Base-by-base conservation (phyloP, 2,888 invertebrate genomes). In the Drosophila sordidapex region DNA sequence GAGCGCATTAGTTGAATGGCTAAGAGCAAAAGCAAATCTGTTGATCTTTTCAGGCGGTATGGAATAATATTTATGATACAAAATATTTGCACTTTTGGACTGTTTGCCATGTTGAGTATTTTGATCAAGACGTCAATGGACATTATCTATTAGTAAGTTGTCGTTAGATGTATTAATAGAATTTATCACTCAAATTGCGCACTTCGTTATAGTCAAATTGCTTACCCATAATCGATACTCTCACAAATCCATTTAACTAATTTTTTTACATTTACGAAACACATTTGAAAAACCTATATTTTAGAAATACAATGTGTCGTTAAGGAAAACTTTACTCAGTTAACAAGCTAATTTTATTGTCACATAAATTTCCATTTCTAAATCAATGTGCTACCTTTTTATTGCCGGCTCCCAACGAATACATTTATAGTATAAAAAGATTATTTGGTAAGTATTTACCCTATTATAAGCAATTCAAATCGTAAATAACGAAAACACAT, bases 11-110 rank as follows among this genome's bases (percentile, higher is more conserved):
- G 31, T 51, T 25, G 56, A 21, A 52, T 15, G 18, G 11, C 31
- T 54, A 36, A 62, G 59, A 60, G 56, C 59, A 68, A 56, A 74
- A 67, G 66, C 65, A 77, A 84, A 82, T 69, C 59, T 79, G 76
- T 75, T 79, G 52, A 73, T 66, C 57, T 68, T 62, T 70, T 67
- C 58, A 59, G 13, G 53, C 56, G 40, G 48, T 38, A n/a, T 40
- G 31, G 33, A 52, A 29, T 36, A n/a, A 33, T 25, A 46, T n/a
- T 29, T n/a, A 56, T 52, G 52, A 40, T 46, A n/a, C 33, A 62
- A 15, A 40, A n/a, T 61, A 61, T 69, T 69, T 70, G n/a, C 27
- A 38, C 74, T 68, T 15, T 60, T 74, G 74, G 46, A 33, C 21
- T 13, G 11, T 40, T 38, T 49, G 25, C 29, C 43, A 53, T 43